phyloP scores from a whole-genome alignment of 2,797 vertebrate species.

The Gorsachius magnificus region DNA sequence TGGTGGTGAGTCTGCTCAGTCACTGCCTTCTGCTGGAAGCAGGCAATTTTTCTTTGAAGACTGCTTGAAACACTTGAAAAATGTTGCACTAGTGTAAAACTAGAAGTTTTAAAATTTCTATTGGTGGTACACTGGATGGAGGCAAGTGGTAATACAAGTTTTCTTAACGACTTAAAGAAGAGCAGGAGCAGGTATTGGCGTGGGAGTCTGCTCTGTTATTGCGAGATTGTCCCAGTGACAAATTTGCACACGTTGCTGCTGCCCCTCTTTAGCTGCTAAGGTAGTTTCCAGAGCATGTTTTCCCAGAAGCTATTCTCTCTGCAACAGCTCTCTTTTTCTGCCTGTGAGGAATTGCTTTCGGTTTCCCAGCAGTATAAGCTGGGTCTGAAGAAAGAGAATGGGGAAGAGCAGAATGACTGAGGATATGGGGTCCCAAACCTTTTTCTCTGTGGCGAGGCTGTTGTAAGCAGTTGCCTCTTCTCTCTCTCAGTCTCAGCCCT shows the following conservation, averaged over 20 bases:
- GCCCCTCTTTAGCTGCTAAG: background rate
- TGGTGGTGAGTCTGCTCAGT: background rate
- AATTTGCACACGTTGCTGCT: background rate
- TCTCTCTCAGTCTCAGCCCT: background rate
- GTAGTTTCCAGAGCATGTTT: background rate
- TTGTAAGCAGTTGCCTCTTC: background rate
- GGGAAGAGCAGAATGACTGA: background rate
- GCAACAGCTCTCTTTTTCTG: background rate
- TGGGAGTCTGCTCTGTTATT: background rate
- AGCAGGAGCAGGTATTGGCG: background rate
- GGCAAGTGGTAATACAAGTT: background rate
- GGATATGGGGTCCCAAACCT: background rate
- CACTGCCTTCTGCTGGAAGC: background rate
- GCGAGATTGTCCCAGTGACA: background rate
- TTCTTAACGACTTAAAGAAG: background rate
- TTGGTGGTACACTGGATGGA: background rate
- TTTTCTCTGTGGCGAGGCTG: accelerated
- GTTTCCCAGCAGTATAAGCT: background rate
- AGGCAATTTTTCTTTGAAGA: background rate
- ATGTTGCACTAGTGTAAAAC: background rate
- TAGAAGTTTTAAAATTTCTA: background rate
- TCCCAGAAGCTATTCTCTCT: background rate
- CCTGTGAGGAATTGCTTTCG: background rate
- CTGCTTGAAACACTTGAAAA: background rate
- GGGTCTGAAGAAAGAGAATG: background rate